Conservation (phyloP, 2,113 vertebrate species). For the Laterallus jamaicensis region DNA sequence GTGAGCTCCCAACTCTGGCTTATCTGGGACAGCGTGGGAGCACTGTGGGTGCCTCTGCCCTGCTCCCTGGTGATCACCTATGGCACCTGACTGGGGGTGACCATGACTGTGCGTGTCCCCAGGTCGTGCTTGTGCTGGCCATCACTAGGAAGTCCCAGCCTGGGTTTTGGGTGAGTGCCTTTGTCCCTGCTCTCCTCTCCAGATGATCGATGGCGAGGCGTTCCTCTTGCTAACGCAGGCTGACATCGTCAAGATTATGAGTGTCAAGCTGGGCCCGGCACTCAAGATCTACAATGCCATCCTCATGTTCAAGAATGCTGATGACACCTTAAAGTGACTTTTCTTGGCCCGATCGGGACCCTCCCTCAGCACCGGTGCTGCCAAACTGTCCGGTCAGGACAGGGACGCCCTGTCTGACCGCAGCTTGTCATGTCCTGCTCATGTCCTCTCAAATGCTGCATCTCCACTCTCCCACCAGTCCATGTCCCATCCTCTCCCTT, state of each 20-base stretch:
- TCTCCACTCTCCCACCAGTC: not conserved
- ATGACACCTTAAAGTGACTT: slow-evolving; percentile 91
- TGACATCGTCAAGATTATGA: slow-evolving; percentile 99
- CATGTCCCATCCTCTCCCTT: not conserved
- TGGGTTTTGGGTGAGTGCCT: not conserved
- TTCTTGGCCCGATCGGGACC: not conserved
- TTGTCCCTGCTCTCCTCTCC: not conserved
- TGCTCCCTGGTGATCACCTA: not conserved
- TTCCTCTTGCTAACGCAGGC: slow-evolving; percentile 96
- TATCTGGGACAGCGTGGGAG: not conserved
- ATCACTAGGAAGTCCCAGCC: not conserved
- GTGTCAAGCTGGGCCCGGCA: slow-evolving; percentile 95
- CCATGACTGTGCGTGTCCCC: fast-evolving
- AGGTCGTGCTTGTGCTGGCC: not conserved
- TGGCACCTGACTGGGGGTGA: not conserved
- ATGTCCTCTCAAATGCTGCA: not conserved
- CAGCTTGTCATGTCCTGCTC: slow-evolving; percentile 16
- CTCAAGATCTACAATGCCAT: slow-evolving; percentile 99
- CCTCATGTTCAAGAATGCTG: slow-evolving; percentile 98
- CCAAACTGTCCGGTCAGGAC: slow-evolving; percentile 35
- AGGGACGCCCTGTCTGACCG: not conserved
- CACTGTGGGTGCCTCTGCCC: not conserved
- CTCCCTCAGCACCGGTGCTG: slow-evolving; percentile 40
- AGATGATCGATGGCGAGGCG: slow-evolving; percentile 93
- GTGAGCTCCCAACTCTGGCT: not conserved